Base-by-base conservation (phyloP, 2,797 vertebrate species). In the Gymnopithys bicolor region DNA sequence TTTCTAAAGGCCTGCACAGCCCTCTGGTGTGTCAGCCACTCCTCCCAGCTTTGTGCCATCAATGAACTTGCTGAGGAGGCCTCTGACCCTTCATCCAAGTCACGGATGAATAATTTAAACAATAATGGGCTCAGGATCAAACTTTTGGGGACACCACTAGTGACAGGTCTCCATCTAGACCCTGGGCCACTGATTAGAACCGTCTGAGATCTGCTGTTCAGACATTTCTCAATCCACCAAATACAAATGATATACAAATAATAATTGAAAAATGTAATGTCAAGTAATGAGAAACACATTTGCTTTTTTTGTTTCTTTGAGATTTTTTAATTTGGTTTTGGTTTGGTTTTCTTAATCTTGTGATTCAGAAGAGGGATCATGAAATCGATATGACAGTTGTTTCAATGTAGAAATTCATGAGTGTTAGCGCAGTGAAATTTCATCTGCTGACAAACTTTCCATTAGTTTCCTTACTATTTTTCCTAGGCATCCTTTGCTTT, bases 21-120 rank as follows among this genome's bases (percentile, higher is more conserved):
- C 4, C 11, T 37, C 23, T 21, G 18, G 15, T 13, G 19, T 28
- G 2, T 30, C 0, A 0, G 11, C 23, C 22, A 35, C 17, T 43
- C 18, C 32, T 75, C 56, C 27, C 23, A 82, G 27, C 7, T 63
- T 63, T 63, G 9, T 6, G 1, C 24, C 37, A 28, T 14, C 56
- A 21, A 17, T 28, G 27, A 56, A 3, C 11, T 6, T 51, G 27
- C 11, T 56, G 27, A 76, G 35, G 32, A 63, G 58, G 28, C 23
- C 22, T 45, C 43, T 22, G 11, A 7, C 23, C 35, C 23, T 76
- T n/a, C n/a, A 56, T 6, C 23, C 23, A 62, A 43, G 32, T 30
- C 16, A 37, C 1, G 21, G 27, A 37, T 62, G 9, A 55, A 14
- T 69, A 56, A 18, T 3, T 69, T 43, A 56, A 76, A 43, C 19